phyloP scores from a whole-genome alignment of 2,888 invertebrate species.

The Hyposoter didymator region DNA sequence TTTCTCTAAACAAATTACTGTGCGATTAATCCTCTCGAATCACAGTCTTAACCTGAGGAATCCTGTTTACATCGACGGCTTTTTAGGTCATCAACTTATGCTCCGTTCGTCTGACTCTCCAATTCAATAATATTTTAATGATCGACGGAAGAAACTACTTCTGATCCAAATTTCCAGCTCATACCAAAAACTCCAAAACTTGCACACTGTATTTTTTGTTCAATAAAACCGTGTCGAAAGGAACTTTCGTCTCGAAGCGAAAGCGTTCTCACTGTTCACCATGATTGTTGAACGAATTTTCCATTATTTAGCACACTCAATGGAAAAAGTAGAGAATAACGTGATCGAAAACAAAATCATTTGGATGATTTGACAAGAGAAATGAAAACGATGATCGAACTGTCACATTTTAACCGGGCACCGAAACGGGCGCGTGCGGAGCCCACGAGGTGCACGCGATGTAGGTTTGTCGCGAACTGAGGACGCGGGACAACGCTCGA shows the following conservation, averaged over 20 bases:
- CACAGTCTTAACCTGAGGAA: background rate
- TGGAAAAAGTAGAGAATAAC: background rate
- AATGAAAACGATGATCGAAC: slow-evolving; percentile 33
- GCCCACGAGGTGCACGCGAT: slow-evolving; percentile 72
- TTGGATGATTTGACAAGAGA: background rate
- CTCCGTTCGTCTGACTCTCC: background rate
- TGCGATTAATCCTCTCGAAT: background rate
- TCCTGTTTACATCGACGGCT: background rate
- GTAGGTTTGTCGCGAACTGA: slow-evolving; percentile 82
- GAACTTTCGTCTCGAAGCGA: slow-evolving; percentile 6
- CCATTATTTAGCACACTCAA: background rate
- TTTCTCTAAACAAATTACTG: background rate
- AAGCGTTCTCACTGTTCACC: slow-evolving; percentile 41
- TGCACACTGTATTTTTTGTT: slow-evolving; percentile 20
- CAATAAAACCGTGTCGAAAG: background rate
- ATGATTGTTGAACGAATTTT: background rate
- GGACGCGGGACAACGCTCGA: slow-evolving; percentile 76
- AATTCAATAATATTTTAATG: background rate
- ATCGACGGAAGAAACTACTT: background rate
- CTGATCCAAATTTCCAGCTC: background rate
- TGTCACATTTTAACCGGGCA: slow-evolving; percentile 66
- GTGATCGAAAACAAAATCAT: background rate
- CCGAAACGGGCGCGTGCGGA: slow-evolving; percentile 62
- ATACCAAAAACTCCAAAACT: slow-evolving; percentile 19
- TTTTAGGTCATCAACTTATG: slow-evolving; percentile 2